These are phyloP conservation scores for Tipula vernalis DNA, from an alignment of 2,888 invertebrate species.

Conservation along the genomic window DNA sequence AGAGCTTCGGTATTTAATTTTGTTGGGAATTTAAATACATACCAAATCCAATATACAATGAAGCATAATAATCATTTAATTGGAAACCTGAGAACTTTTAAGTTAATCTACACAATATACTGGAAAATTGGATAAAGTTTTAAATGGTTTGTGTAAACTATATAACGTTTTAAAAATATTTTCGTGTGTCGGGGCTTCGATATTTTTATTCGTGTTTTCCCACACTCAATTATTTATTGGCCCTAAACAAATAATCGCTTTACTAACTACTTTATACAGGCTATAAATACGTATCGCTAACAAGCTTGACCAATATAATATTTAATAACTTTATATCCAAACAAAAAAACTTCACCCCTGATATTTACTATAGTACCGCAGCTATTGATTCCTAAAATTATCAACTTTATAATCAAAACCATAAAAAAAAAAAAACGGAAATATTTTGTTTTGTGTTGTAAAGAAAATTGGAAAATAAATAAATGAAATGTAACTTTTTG, in stretches of 20 bases:
- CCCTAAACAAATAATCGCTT: neutral
- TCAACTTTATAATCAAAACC: neutral
- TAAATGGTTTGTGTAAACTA: neutral
- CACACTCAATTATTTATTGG: neutral
- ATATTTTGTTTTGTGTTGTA: neutral
- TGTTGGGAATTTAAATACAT: neutral
- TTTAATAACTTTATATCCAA: neutral
- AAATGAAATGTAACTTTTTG: constrained; percentile 4
- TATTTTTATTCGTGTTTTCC: neutral
- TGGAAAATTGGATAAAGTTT: neutral
- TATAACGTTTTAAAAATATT: neutral
- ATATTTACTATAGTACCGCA: neutral
- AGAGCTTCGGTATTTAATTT: neutral
- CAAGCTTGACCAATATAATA: neutral
- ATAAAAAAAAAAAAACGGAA: neutral
- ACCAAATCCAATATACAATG: neutral
- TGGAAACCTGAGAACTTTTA: neutral
- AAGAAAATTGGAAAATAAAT: constrained; percentile 4
- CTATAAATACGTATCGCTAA: neutral
- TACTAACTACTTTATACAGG: neutral
- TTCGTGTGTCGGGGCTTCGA: neutral
- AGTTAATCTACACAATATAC: neutral
- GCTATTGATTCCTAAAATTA: neutral
- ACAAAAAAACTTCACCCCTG: neutral
- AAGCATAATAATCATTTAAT: neutral